These are phyloP conservation scores for Meda fulgida DNA, from an alignment of 2,797 vertebrate genomes.

Conservation along the genomic window DNA sequence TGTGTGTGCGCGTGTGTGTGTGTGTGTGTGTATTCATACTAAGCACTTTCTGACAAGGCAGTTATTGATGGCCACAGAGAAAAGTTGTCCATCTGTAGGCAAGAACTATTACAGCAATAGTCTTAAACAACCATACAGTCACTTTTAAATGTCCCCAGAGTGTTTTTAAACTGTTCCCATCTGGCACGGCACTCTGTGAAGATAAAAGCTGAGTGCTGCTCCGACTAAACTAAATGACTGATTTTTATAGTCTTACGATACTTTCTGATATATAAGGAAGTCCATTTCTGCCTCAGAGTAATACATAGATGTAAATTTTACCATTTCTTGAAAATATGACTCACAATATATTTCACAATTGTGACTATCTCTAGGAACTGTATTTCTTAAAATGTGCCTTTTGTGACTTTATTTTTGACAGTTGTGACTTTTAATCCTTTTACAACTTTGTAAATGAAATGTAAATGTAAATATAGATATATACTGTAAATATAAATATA, in stretches of 20 bases:
- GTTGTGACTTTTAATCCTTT: too few species aligned
- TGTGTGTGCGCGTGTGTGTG: too few species aligned
- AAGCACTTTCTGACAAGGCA: constrained; percentile 42
- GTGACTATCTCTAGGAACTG: background rate
- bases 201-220: constrained; percentile 55
- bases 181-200: constrained; percentile 33
- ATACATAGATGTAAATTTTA: background rate
- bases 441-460: too few species aligned
- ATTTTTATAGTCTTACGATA: background rate
- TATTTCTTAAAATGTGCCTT: background rate
- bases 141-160: constrained; percentile 67
- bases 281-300: background rate
- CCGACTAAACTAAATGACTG: background rate
- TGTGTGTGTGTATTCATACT: background rate
- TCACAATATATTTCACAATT: background rate
- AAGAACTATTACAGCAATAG: constrained; percentile 66
- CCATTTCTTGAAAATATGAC: background rate
- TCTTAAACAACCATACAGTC: constrained; percentile 63
- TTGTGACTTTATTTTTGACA: too few species aligned
- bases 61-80: constrained; percentile 59
- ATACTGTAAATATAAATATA: too few species aligned
- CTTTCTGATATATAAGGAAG: background rate
- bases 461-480: too few species aligned
- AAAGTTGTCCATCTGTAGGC: constrained; percentile 64
- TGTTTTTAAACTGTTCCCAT: constrained; percentile 49